Evolutionary conservation across 2,113 vertebrate species (phyloP).

Genomic region (Hemiprocne comata): DNA sequence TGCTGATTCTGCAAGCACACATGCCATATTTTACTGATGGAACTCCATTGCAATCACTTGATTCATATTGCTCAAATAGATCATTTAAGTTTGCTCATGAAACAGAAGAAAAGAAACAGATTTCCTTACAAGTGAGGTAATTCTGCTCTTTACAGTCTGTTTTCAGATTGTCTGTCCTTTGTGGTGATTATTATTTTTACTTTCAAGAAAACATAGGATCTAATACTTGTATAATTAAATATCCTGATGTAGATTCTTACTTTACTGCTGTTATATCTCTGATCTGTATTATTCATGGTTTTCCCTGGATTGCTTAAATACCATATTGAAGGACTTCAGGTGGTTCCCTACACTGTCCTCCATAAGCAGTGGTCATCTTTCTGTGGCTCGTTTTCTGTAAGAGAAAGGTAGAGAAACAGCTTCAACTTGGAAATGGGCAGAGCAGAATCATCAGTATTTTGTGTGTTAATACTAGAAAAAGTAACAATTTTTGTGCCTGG

Average conservation of each 20-base stretch:
- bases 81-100: not conserved
- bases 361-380: not conserved
- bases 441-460: not conserved
- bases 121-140: not conserved
- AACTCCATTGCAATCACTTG: not conserved
- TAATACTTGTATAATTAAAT: not conserved
- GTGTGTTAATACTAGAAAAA: not conserved
- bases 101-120: not conserved
- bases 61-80: not conserved
- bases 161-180: not conserved
- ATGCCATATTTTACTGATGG: not conserved
- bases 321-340: not conserved
- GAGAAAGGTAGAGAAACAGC: not conserved
- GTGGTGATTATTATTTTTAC: not conserved
- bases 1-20: not conserved
- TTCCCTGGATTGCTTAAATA: not conserved
- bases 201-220: not conserved
- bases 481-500: not conserved
- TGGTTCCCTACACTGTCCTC: not conserved
- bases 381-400: not conserved
- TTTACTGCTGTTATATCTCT: not conserved
- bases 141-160: not conserved
- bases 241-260: not conserved
- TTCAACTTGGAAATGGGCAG: not conserved
- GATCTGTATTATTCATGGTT: not conserved